These are phyloP conservation scores for Quiscalus mexicanus DNA, from an alignment of 2,113 vertebrate species.

Conservation along the genomic window DNA sequence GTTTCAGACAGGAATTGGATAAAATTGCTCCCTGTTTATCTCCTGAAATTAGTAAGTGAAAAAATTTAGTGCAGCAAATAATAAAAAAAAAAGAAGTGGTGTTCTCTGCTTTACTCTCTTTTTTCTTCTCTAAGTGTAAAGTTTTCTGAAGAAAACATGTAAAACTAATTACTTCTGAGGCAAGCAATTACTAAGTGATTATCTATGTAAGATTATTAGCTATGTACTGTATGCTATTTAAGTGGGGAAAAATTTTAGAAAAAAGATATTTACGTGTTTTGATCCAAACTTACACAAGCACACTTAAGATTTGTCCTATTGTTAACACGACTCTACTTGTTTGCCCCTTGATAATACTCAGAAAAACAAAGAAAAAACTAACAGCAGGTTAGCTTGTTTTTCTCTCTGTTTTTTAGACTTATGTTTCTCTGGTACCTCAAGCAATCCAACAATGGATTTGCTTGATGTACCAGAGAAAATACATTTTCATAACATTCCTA, in stretches of 20 bases:
- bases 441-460: neutral
- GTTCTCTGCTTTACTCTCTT: neutral
- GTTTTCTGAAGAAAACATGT: neutral
- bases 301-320: neutral
- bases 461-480: neutral
- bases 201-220: neutral
- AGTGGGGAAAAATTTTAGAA: neutral
- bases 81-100: neutral
- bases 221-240: neutral
- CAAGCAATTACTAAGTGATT: neutral
- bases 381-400: neutral
- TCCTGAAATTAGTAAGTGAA: neutral
- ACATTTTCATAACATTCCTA: neutral
- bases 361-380: neutral
- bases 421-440: neutral
- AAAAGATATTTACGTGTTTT: neutral
- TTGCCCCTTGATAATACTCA: neutral
- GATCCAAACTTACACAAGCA: neutral
- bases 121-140: neutral
- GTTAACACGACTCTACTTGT: neutral
- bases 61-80: neutral
- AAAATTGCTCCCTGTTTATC: neutral
- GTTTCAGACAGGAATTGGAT: neutral
- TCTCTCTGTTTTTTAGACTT: neutral
- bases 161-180: neutral